A percentile compares a stretch with the other conserved stretches of the same genome.
Conservation (phyloP, 2,888 invertebrate species). For the Melipona beecheii region DNA sequence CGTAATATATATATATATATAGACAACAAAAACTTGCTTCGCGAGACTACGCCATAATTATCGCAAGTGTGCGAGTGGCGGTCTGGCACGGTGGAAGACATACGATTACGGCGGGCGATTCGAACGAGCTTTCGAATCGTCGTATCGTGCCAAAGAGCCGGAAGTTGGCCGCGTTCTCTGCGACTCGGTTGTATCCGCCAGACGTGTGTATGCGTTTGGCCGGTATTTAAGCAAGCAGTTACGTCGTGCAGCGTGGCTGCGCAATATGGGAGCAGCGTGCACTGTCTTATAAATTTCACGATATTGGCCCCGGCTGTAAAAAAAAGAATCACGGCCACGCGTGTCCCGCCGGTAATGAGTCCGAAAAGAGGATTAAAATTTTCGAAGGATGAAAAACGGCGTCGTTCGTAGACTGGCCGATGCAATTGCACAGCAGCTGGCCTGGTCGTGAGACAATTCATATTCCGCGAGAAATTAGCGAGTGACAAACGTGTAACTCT, state of each 20-base stretch:
- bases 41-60: slow-evolving; percentile 9
- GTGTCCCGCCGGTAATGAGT: slow-evolving; percentile 49
- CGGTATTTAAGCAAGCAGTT: slow-evolving; percentile 77
- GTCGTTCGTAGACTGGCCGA: neutral
- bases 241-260: slow-evolving; percentile 64
- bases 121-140: slow-evolving; percentile 55
- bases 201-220: slow-evolving; percentile 35
- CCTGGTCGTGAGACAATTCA: slow-evolving; percentile 6
- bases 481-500: neutral
- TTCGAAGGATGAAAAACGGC: slow-evolving; percentile 43
- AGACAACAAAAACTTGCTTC: slow-evolving; percentile 9
- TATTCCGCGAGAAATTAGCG: slow-evolving; percentile 4
- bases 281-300: slow-evolving; percentile 74
- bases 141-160: slow-evolving; percentile 54
- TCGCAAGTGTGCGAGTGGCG: slow-evolving; percentile 44
- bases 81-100: slow-evolving; percentile 41
- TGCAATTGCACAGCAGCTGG: slow-evolving; percentile 13
- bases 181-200: slow-evolving; percentile 23
- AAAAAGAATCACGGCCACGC: slow-evolving; percentile 50
- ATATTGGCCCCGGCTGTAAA: slow-evolving; percentile 70
- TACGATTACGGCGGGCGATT: slow-evolving; percentile 62
- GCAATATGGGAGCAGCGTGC: slow-evolving; percentile 60
- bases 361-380: slow-evolving; percentile 55
- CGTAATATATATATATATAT: neutral
- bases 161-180: slow-evolving; percentile 26